Evolutionary conservation across 2,113 vertebrate genomes (phyloP), one percentile per base, ranked within the genome.

Genomic region (Emydura subglobosa): DNA sequence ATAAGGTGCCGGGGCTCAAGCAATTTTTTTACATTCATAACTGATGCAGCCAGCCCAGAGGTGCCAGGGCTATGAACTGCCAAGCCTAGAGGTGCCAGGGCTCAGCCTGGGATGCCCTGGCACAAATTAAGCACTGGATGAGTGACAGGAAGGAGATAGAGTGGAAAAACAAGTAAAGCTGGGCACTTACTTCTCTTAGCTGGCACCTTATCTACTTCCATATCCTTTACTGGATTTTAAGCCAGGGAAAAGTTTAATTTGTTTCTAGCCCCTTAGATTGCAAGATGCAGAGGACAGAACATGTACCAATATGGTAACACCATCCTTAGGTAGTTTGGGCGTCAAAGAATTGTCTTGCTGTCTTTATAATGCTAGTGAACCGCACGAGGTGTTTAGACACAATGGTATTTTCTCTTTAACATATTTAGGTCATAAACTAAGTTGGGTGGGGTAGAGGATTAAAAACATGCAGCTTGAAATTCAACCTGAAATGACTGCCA

Each of bases 161-260:
- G 0, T 3, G 7, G 14, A 6, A 29, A 78, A 57, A 78, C 83
- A 74, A 94, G 59, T 88, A 92, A 94, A 25, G 53, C 84, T 42
- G 9, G 89, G 47, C 54, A 76, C 80, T 96, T 85, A 83, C 83
- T 95, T 25, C 4, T 29, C 89, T 95, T 83, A 86, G 24, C 92
- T 88, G 95, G 79, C 83, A 90, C 12, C 5, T 0, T 50, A 78
- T 90, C 91, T 90, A 91, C 85, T 79, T 82, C 91, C 83, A 42
- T 82, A 91, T 85, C 93, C 96, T 93, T 95, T 89, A 94, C 81
- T 93, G 90, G 89, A 90, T 91, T 95, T 95, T 85, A 86, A 76
- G 50, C 53, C 68, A 91, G n/a, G 31, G 59, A 57, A 90, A 57
- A 93, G 24, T 47, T 29, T 44, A 85, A 89, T 22, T 50, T 65